These are phyloP conservation scores for Cantharis flavilabris DNA, from an alignment of 2,888 invertebrate species.

Conservation along the genomic window DNA sequence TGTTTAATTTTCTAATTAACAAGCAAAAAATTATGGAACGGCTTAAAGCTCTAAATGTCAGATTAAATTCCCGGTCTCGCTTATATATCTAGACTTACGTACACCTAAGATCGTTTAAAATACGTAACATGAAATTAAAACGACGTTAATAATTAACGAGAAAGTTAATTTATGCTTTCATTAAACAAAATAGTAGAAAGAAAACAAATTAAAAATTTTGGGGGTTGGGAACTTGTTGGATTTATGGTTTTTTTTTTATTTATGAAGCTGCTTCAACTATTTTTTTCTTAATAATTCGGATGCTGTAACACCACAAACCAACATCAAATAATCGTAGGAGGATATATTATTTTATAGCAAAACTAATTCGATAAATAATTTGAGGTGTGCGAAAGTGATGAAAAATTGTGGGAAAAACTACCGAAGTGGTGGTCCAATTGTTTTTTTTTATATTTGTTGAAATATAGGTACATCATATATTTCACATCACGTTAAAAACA, in stretches of 20 bases:
- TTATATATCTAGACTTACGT: not conserved
- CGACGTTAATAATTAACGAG: not conserved
- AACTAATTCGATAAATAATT: too few relatives aligned
- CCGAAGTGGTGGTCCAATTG: too few relatives aligned
- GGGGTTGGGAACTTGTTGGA: not conserved
- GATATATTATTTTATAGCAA: too few relatives aligned
- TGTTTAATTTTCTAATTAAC: constrained; percentile 4
- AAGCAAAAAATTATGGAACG: not conserved
- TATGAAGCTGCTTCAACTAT: not conserved
- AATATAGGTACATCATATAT: too few relatives aligned
- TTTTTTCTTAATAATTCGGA: not conserved
- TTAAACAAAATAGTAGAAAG: not conserved
- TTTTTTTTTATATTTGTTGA: too few relatives aligned
- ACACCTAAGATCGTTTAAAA: not conserved
- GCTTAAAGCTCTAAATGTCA: not conserved
- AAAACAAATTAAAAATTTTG: not conserved
- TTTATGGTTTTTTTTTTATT: not conserved
- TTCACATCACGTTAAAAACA: too few relatives aligned
- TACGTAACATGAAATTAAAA: not conserved
- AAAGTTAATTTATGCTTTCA: not conserved
- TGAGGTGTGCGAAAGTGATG: too few relatives aligned
- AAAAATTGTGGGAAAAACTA: too few relatives aligned
- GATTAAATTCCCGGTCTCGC: not conserved
- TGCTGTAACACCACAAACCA: not conserved
- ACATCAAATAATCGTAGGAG: not conserved